phyloP scores from a whole-genome alignment of 2,113 vertebrate species.

The Neomonachus schauinslandi region DNA sequence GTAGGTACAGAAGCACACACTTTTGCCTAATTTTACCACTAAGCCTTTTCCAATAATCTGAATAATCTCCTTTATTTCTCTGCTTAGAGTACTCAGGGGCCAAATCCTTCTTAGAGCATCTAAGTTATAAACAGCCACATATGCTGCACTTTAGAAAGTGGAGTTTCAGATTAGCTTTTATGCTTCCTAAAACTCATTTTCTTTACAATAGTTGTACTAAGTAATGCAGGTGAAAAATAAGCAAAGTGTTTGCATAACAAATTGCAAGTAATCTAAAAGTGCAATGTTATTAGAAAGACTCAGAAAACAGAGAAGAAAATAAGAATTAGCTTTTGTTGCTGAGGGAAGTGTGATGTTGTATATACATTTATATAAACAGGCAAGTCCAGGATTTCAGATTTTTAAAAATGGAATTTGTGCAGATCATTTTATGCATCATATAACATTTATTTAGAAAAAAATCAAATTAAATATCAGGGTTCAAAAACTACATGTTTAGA shows the following conservation, averaged over 20 bases:
- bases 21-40: background rate
- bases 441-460: background rate
- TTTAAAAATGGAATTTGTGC: background rate
- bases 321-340: background rate
- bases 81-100: background rate
- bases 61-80: constrained; percentile 46
- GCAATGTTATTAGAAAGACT: background rate
- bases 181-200: background rate
- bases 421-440: too few relatives aligned
- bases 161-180: background rate
- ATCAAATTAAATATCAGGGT: background rate
- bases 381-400: background rate
- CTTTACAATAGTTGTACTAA: background rate
- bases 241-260: background rate
- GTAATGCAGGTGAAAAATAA: background rate
- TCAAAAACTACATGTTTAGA: background rate
- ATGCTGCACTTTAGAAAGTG: background rate
- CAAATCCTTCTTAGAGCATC: background rate
- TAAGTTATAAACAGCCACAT: background rate
- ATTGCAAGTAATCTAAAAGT: background rate
- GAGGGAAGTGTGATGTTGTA: background rate
- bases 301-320: background rate
- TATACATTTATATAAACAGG: background rate
- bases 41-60: background rate
- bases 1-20: background rate